Evolutionary conservation across 2,888 invertebrate species (phyloP).

Genomic region (Latrodectus hesperus): DNA sequence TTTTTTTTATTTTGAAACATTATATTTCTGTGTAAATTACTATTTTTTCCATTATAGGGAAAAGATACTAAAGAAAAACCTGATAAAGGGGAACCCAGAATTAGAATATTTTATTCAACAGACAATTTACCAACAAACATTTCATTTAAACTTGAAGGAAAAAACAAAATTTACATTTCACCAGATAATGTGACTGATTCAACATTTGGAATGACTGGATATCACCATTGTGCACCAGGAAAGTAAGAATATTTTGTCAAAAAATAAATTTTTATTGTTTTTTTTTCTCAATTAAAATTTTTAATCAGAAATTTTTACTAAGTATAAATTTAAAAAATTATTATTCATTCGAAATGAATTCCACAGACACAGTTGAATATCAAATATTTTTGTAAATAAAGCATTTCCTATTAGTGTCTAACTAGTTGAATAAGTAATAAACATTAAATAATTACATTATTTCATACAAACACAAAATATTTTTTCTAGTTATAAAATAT

Average conservation of each 20-base stretch:
- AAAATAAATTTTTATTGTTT: conserved; percentile 7
- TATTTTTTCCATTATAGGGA: conserved; percentile 15
- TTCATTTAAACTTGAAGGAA: conserved; percentile 13
- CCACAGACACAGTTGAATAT: no score
- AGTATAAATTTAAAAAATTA: no score
- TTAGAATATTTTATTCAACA: conserved; percentile 27
- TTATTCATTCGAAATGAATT: no score
- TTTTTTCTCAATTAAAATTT: not conserved
- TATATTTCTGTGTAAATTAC: not conserved
- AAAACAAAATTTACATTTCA: not conserved
- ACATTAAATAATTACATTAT: no score
- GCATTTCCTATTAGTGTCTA: no score
- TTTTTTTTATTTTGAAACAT: no score
- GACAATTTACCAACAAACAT: conserved; percentile 2
- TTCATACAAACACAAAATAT: not conserved
- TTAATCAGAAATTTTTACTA: not conserved
- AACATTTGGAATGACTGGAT: conserved; percentile 36
- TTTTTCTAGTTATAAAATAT: conserved; percentile 51
- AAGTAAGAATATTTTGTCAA: conserved; percentile 32
- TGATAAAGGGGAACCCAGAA: conserved; percentile 36
- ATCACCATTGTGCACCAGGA: conserved; percentile 30
- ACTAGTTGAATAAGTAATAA: no score
- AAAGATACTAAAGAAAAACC: conserved; percentile 38
- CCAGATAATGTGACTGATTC: not conserved
- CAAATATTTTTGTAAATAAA: no score